A percentile compares a stretch with the other conserved stretches of the same genome.
phyloP scores from a whole-genome alignment of 1,140 invertebrate species.

The Agrilus planipennis region DNA sequence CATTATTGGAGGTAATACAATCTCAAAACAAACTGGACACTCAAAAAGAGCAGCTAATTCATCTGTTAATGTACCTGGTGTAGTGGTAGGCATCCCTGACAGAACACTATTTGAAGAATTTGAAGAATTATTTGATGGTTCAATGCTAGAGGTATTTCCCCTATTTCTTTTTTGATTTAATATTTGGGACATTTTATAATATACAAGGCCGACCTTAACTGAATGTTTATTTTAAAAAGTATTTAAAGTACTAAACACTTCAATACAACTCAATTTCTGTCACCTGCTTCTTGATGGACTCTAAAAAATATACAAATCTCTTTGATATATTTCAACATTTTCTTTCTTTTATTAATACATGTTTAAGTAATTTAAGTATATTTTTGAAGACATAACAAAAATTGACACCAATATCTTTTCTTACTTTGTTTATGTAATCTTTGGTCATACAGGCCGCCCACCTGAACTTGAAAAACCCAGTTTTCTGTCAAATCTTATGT shows the following conservation, averaged over 20 bases:
- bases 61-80: conserved; percentile 54
- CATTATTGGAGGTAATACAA: conserved; percentile 92
- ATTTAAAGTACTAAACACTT: not conserved
- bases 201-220: conserved; percentile 1
- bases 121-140: conserved; percentile 7
- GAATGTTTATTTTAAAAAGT: conserved; percentile 3
- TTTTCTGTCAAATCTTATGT: too few species aligned
- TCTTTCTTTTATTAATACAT: not conserved
- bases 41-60: conserved; percentile 94
- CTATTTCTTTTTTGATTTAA: conserved; percentile 19
- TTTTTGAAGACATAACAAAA: not conserved
- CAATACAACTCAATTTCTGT: too few species aligned
- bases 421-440: too few species aligned
- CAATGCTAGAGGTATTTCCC: conserved; percentile 4
- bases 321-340: not conserved
- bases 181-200: conserved; percentile 19
- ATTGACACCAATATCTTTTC: not conserved
- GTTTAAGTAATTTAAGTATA: not conserved
- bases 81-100: conserved; percentile 28
- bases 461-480: too few species aligned
- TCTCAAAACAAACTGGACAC: conserved; percentile 99
- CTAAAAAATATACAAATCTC: conserved; percentile 1
- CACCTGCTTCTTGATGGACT: too few species aligned
- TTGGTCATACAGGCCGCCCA: too few species aligned
- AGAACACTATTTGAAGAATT: conserved; percentile 10